A percentile compares a stretch with the other conserved stretches of the same genome.
These are phyloP conservation scores for Ceyx margarethae DNA, from an alignment of 2,113 vertebrate species.

Conservation along the genomic window DNA sequence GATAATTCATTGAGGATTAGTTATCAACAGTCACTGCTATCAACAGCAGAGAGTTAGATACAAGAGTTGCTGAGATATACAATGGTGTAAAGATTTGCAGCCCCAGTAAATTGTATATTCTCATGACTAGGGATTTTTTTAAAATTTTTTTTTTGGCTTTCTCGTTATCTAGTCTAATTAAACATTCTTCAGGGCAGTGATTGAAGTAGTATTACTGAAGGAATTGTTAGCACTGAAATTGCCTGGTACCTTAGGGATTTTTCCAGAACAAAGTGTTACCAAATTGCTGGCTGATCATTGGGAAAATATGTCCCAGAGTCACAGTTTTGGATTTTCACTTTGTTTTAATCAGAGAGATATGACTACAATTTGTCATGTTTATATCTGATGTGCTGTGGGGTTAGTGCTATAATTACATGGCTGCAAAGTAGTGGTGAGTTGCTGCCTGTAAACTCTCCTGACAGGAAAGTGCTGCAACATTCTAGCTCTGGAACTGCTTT, in stretches of 20 bases:
- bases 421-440: not conserved
- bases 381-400: not conserved
- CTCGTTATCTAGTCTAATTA: not conserved
- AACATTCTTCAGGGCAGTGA: not conserved
- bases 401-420: not conserved
- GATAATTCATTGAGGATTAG: not conserved
- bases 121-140: not conserved
- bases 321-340: not conserved
- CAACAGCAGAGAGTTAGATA: not conserved
- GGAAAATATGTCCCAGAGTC: not conserved
- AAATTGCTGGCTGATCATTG: not conserved
- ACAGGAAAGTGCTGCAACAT: not conserved
- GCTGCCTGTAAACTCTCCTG: not conserved
- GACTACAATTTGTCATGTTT: not conserved
- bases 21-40: not conserved
- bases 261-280: not conserved
- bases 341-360: not conserved
- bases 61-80: not conserved
- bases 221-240: not conserved
- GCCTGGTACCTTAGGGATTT: not conserved
- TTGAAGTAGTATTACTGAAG: not conserved
- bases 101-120: not conserved
- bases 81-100: not conserved
- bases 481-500: not conserved
- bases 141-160: not conserved